Percentiles rank a stretch among this genome's conserved stretches.
Conservation (phyloP, 1,140 invertebrate genomes). For the Muscidifurax raptorellus region DNA sequence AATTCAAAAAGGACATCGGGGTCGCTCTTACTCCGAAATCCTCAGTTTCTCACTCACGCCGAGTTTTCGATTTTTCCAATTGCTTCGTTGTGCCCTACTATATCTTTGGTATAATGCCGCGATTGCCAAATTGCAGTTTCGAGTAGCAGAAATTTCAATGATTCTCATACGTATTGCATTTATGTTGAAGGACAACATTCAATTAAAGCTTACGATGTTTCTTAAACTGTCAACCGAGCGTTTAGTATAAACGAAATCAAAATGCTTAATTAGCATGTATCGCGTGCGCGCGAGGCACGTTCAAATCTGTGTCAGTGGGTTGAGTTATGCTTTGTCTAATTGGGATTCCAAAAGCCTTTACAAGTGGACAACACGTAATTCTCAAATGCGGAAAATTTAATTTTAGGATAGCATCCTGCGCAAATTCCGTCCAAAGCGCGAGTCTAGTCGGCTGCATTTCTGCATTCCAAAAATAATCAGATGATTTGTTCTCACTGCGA, state of each 20-base stretch:
- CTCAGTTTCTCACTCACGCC: neutral
- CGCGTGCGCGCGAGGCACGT: neutral
- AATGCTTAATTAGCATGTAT: slow-evolving; percentile 11
- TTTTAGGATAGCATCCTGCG: neutral
- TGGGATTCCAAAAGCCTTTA: slow-evolving; percentile 12
- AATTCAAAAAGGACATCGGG: neutral
- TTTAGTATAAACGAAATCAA: neutral
- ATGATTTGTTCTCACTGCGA: neutral
- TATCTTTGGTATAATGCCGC: neutral
- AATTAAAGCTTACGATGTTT: too few species aligned
- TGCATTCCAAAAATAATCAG: neutral
- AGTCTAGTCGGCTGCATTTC: too few species aligned
- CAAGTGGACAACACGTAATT: neutral
- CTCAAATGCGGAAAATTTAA: slow-evolving; percentile 1
- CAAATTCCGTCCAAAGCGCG: neutral
- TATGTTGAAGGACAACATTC: too few species aligned
- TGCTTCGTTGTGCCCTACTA: neutral
- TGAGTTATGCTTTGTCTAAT: slow-evolving; percentile 24
- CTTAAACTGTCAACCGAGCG: neutral
- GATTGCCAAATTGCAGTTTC: neutral
- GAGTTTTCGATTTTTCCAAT: neutral
- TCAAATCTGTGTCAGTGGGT: slow-evolving; percentile 18
- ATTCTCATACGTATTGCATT: too few species aligned
- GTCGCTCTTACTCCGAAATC: neutral
- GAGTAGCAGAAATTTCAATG: neutral